phyloP scores from a whole-genome alignment of 92 coral and sea anemone genomes.

The Porites rus region DNA sequence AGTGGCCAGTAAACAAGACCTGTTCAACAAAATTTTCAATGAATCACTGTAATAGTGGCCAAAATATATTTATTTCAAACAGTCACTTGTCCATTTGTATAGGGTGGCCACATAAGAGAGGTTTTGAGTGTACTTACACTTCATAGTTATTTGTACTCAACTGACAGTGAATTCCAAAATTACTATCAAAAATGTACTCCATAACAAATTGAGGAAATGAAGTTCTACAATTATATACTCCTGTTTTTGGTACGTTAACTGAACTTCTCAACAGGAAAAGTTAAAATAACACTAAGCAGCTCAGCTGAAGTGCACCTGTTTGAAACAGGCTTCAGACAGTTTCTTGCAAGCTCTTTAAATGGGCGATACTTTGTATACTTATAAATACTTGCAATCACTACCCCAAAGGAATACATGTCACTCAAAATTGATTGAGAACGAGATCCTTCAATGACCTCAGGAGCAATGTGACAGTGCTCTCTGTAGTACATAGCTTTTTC shows the following conservation, averaged over 20 bases:
- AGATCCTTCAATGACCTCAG: conserved; percentile 33
- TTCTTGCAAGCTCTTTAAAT: conserved; percentile 61
- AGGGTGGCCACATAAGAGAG: too few species aligned
- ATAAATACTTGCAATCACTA: conserved; percentile 38
- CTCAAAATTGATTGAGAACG: conserved; percentile 2
- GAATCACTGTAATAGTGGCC: too few species aligned
- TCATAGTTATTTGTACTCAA: too few species aligned
- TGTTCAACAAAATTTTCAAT: too few species aligned
- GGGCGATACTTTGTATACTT: conserved; percentile 19
- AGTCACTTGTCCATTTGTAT: too few species aligned
- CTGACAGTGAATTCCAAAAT: too few species aligned
- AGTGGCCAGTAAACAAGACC: too few species aligned
- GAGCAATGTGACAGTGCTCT: conserved; percentile 63
- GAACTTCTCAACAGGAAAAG: not conserved
- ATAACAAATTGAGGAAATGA: too few species aligned
- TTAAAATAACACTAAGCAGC: conserved; percentile 16
- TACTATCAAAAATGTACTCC: too few species aligned
- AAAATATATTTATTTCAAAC: too few species aligned
- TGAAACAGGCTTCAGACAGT: conserved; percentile 32
- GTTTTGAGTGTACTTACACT: too few species aligned
- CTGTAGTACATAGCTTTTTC: conserved; percentile 30
- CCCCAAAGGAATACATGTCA: conserved; percentile 26
- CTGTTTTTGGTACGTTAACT: not conserved
- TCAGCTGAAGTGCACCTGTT: conserved; percentile 63
- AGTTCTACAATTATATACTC: not conserved